A percentile compares a stretch with the other conserved stretches of the same genome.
phyloP scores from a whole-genome alignment of 1,140 invertebrate genomes.

The Drosophila grimshawi region DNA sequence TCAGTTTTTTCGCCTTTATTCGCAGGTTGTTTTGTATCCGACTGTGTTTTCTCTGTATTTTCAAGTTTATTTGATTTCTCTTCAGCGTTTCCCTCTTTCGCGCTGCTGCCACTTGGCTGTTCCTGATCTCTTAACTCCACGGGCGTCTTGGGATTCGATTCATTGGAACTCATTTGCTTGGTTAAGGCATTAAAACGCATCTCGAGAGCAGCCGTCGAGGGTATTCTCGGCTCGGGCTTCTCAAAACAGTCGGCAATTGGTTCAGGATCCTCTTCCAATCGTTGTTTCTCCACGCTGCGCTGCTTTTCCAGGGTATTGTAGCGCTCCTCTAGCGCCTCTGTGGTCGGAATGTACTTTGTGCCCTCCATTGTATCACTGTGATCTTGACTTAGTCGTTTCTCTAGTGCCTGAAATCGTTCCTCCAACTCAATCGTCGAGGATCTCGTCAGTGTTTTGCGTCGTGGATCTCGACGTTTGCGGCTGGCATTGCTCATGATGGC shows the following conservation, averaged over 20 bases:
- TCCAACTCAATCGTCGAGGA: slow-evolving; percentile 80
- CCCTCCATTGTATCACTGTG: slow-evolving; percentile 16
- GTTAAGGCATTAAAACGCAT: slow-evolving; percentile 67
- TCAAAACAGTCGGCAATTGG: slow-evolving; percentile 7
- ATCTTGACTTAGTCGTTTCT: slow-evolving; percentile 64
- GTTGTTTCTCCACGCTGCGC: slow-evolving; percentile 59
- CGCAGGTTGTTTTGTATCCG: slow-evolving; percentile 31
- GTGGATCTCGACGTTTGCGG: slow-evolving; percentile 68
- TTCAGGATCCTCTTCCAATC: slow-evolving; percentile 32
- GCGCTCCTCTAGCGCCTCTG: slow-evolving; percentile 69
- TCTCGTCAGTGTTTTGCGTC: slow-evolving; percentile 67
- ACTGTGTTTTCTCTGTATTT: slow-evolving; percentile 26
- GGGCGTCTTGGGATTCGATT: slow-evolving; percentile 50
- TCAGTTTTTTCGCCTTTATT: slow-evolving; percentile 13
- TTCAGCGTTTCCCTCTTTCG: slow-evolving; percentile 37
- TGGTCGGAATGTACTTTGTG: slow-evolving; percentile 69
- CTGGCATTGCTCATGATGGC: slow-evolving; percentile 36
- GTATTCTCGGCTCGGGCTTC: slow-evolving; percentile 56
- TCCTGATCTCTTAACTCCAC: slow-evolving; percentile 49
- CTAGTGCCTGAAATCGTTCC: slow-evolving; percentile 71
- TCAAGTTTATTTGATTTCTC: slow-evolving; percentile 44
- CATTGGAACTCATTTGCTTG: slow-evolving; percentile 64
- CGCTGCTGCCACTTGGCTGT: slow-evolving; percentile 5
- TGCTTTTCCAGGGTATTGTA: slow-evolving; percentile 69
- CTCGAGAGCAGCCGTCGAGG: slow-evolving; percentile 71